Evolutionary conservation across 2,888 invertebrate species (phyloP).

Genomic region (Netelia virgata): DNA sequence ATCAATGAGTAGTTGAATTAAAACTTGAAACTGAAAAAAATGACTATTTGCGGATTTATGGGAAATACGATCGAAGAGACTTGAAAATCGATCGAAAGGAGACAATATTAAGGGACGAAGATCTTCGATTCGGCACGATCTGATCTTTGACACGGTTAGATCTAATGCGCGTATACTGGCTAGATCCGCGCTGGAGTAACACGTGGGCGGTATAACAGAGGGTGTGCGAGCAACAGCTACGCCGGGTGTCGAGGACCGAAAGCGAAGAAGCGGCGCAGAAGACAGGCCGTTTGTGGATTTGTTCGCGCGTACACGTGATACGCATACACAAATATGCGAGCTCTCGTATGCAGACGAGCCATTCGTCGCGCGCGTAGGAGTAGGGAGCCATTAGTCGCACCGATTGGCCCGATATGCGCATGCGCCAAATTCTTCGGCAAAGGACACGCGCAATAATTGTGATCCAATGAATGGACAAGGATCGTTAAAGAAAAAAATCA

Average conservation of each 20-base stretch:
- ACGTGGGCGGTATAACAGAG: conserved; percentile 72
- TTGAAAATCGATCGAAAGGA: too few relatives aligned
- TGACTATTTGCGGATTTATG: too few relatives aligned
- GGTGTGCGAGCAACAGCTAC: conserved; percentile 70
- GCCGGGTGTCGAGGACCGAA: conserved; percentile 70
- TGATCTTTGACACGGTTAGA: not conserved
- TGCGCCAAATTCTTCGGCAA: not conserved
- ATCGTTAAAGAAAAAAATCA: too few relatives aligned
- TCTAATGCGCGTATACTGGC: not conserved
- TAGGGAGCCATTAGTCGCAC: conserved; percentile 15
- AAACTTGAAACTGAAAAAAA: too few relatives aligned
- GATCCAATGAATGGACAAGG: too few relatives aligned
- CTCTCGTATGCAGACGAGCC: conserved; percentile 6
- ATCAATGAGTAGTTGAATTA: too few relatives aligned
- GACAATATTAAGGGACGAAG: not conserved
- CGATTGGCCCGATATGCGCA: conserved; percentile 5
- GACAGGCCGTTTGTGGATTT: not conserved
- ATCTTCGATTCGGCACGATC: not conserved
- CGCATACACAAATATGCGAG: conserved; percentile 20
- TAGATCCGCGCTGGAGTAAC: conserved; percentile 1
- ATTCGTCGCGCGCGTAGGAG: conserved; percentile 14
- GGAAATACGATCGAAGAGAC: too few relatives aligned
- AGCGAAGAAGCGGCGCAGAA: conserved; percentile 55
- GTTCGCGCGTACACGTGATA: conserved; percentile 11
- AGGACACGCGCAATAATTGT: too few relatives aligned